Evolutionary conservation across 2,113 vertebrate genomes (phyloP).

Genomic region (Machaerirhynchus nigripectus): DNA sequence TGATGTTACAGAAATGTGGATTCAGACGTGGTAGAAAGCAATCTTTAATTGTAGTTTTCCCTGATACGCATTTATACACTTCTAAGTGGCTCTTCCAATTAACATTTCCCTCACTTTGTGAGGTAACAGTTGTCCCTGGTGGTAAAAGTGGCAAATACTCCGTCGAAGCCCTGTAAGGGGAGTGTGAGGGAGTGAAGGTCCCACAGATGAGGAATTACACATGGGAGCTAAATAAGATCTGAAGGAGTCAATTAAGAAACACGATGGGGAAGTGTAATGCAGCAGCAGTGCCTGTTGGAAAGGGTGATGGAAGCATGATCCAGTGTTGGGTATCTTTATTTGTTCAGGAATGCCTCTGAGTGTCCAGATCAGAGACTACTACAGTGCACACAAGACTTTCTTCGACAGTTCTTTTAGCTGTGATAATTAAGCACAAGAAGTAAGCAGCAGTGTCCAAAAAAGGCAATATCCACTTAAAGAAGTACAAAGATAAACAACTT

Average conservation of each 20-base stretch:
- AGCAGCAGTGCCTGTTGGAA: background rate
- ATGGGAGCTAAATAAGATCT: background rate
- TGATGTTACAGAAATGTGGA: background rate
- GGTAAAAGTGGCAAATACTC: background rate
- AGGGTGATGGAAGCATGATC: background rate
- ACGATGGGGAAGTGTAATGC: background rate
- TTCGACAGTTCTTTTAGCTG: background rate
- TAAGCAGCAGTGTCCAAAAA: background rate
- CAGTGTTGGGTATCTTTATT: background rate
- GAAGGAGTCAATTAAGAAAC: background rate
- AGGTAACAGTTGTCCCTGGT: background rate
- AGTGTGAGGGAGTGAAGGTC: background rate
- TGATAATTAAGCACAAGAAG: background rate
- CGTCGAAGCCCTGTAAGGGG: background rate
- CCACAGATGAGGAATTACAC: background rate
- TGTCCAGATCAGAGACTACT: background rate
- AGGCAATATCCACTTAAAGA: background rate
- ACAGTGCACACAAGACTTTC: background rate
- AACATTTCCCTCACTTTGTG: background rate
- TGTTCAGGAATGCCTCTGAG: background rate
- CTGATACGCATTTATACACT: rapidly evolving
- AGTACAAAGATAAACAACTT: background rate
- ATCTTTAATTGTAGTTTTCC: background rate
- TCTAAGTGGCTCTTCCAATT: background rate
- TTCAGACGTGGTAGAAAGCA: background rate